Percentiles rank a stretch among this genome's conserved stretches.
Evolutionary conservation across 1,140 invertebrate species (phyloP).

Genomic region (Popillia japonica): DNA sequence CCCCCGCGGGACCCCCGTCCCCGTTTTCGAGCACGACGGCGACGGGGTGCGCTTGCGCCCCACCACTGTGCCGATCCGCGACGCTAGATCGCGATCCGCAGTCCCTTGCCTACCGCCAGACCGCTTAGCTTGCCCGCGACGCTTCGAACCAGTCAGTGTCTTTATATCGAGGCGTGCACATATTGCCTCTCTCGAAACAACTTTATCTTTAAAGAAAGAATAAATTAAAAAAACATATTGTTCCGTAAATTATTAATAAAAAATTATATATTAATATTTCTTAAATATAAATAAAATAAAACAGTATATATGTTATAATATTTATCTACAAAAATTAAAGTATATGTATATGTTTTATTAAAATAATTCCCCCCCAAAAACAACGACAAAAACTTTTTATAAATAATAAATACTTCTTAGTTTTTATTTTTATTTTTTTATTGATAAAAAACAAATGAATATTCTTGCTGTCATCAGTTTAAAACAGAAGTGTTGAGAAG

Average conservation of each 20-base stretch:
- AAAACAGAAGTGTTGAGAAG: constrained; percentile 4
- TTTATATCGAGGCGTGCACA: constrained; percentile 59
- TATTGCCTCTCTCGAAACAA: constrained; percentile 42
- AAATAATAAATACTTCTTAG: not conserved
- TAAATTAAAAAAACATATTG: not conserved
- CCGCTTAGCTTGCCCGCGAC: constrained; percentile 61
- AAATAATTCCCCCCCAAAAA: not conserved
- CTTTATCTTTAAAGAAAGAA: constrained; percentile 23
- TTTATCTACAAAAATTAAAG: too few relatives aligned
- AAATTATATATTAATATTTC: not conserved
- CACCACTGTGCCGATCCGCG: constrained; percentile 44
- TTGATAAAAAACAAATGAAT: not conserved
- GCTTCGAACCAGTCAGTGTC: constrained; percentile 59
- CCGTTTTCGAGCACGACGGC: constrained; percentile 8
- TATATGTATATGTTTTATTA: not conserved
- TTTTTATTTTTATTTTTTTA: not conserved
- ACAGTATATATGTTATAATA: too few relatives aligned
- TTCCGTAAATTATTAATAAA: constrained; percentile 8
- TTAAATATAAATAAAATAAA: not conserved
- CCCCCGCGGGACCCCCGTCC: constrained; percentile 35
- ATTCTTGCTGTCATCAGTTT: not conserved
- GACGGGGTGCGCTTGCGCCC: constrained; percentile 43
- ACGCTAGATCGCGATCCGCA: constrained; percentile 52
- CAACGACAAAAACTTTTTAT: not conserved
- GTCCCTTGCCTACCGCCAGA: constrained; percentile 61